These are phyloP conservation scores for Drosophila planitibia DNA, from an alignment of 2,888 invertebrate genomes.

Conservation along the genomic window DNA sequence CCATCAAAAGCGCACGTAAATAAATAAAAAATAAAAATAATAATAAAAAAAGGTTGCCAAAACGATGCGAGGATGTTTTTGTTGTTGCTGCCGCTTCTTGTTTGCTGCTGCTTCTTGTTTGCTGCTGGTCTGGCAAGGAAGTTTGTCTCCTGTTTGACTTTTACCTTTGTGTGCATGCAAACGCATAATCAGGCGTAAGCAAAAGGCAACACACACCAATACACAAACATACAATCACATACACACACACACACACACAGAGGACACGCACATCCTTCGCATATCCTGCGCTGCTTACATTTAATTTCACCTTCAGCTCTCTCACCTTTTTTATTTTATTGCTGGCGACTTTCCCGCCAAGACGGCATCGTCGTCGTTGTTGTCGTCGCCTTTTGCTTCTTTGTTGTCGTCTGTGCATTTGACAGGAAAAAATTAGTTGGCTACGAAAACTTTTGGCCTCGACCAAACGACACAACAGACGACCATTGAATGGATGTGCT, in stretches of 20 bases:
- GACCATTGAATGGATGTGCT: constrained; percentile 38
- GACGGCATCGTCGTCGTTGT: constrained; percentile 39
- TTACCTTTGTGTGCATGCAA: constrained; percentile 79
- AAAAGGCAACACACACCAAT: constrained; percentile 39
- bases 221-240: constrained; percentile 25
- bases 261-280: constrained; percentile 58
- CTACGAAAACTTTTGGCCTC: constrained; percentile 79
- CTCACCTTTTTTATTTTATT: constrained; percentile 29
- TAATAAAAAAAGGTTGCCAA: constrained; percentile 65
- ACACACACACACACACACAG: background rate
- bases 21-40: constrained; percentile 71
- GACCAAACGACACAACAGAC: constrained; percentile 66
- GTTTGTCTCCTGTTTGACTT: constrained; percentile 78
- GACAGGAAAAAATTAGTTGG: constrained; percentile 82
- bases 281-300: constrained; percentile 73
- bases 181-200: constrained; percentile 79
- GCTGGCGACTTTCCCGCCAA: constrained; percentile 61
- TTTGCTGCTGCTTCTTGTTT: constrained; percentile 21
- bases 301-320: constrained; percentile 76
- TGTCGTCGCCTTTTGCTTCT: constrained; percentile 25
- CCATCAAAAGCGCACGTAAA: constrained; percentile 75
- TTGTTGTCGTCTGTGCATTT: constrained; percentile 77
- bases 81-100: constrained; percentile 8
- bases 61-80: constrained; percentile 29
- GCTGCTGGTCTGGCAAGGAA: constrained; percentile 53